Evolutionary conservation across 2,797 vertebrate genomes (phyloP).

Genomic region (Tapirus indicus): DNA sequence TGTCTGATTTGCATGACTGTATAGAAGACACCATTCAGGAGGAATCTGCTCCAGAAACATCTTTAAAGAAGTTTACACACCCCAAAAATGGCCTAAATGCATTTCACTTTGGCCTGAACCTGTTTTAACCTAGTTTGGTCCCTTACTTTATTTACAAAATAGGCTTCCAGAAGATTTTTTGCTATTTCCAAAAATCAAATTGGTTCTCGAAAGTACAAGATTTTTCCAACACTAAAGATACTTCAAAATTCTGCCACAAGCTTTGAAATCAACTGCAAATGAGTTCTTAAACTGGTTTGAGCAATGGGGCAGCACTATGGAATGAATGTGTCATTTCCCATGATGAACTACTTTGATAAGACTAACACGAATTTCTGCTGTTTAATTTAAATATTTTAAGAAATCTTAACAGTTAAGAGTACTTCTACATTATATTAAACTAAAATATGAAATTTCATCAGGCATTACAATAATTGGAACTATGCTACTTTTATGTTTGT

Average conservation of each 20-base stretch:
- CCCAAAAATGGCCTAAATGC: not conserved
- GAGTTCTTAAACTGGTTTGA: constrained; percentile 32
- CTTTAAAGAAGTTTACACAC: not conserved
- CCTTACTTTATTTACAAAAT: constrained; percentile 6
- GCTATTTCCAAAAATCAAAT: constrained; percentile 41
- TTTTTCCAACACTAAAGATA: constrained; percentile 22
- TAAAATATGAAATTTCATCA: constrained; percentile 38
- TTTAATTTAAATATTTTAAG: constrained; percentile 40
- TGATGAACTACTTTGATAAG: not conserved
- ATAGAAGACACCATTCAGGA: not conserved
- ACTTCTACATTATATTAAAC: constrained; percentile 5
- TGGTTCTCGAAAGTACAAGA: constrained; percentile 35
- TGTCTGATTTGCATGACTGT: not conserved
- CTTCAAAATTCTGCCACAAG: constrained; percentile 1
- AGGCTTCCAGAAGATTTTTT: not conserved
- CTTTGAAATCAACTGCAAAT: constrained; percentile 35
- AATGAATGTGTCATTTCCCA: constrained; percentile 39
- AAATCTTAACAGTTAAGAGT: not conserved
- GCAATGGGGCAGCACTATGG: not conserved
- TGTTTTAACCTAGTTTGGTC: not conserved
- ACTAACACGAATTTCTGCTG: not conserved
- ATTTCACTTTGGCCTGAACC: not conserved
- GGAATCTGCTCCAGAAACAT: not conserved
- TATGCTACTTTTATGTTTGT: constrained; percentile 15
- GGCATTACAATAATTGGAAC: constrained; percentile 10